A percentile compares a stretch with the other conserved stretches of the same genome.
Conservation (phyloP, 2,888 invertebrate genomes). For the Troilus luridus region DNA sequence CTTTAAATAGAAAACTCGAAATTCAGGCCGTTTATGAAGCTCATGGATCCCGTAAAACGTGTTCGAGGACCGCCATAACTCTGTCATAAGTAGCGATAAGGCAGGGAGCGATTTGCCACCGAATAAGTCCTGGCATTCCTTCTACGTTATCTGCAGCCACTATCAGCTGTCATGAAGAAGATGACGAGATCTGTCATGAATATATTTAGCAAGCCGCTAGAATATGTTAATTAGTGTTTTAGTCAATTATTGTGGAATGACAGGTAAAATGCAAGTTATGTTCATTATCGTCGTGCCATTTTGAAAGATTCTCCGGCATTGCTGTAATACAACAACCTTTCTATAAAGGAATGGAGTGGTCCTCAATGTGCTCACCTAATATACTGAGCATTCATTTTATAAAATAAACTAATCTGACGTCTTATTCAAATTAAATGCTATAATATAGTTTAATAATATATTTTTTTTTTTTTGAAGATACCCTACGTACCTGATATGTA, state of each 20-base stretch:
- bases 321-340: too few species aligned
- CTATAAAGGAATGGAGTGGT: too few species aligned
- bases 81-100: constrained; percentile 7
- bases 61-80: neutral
- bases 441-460: too few species aligned
- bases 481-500: too few species aligned
- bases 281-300: neutral
- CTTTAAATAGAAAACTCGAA: neutral
- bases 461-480: too few species aligned
- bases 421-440: too few species aligned
- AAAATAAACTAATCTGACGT: too few species aligned
- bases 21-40: neutral
- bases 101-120: constrained; percentile 26
- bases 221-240: neutral
- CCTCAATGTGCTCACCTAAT: too few species aligned
- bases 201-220: neutral
- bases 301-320: neutral
- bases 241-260: neutral
- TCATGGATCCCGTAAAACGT: constrained; percentile 8
- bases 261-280: neutral
- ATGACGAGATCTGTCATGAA: constrained; percentile 35
- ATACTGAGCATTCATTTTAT: too few species aligned
- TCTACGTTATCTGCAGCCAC: neutral
- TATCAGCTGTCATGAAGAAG: neutral
- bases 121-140: constrained; percentile 18